Percentiles rank a stretch among this genome's conserved stretches.
Evolutionary conservation across 2,888 invertebrate genomes (phyloP).

Genomic region (Conus canariensis): DNA sequence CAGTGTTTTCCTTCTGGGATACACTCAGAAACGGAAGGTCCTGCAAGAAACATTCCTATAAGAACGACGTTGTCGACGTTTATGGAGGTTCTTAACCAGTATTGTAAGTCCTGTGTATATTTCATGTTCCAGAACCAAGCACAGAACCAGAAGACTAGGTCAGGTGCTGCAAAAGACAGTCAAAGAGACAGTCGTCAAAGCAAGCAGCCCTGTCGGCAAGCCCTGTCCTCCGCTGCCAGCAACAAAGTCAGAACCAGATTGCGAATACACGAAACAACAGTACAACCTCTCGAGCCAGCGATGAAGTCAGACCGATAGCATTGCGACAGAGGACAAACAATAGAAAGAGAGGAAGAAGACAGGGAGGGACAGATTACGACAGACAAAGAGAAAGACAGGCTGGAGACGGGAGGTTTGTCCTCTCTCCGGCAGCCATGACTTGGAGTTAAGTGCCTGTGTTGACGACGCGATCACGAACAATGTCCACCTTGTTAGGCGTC

Average conservation of each 20-base stretch:
- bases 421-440: background rate
- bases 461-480: slow-evolving; percentile 9
- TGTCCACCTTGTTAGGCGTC: background rate
- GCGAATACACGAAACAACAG: background rate
- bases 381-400: background rate
- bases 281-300: too few species aligned
- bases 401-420: background rate
- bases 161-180: background rate
- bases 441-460: background rate
- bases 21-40: too few species aligned
- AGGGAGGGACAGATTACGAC: background rate
- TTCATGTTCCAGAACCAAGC: background rate
- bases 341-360: background rate
- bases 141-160: background rate
- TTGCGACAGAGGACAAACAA: background rate
- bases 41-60: too few species aligned
- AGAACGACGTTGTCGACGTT: too few species aligned
- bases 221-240: background rate
- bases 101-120: too few species aligned
- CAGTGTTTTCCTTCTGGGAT: too few species aligned
- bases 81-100: too few species aligned
- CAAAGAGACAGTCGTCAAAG: background rate
- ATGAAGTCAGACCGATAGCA: too few species aligned
- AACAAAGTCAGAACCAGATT: background rate
- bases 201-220: too few species aligned